phyloP scores from a whole-genome alignment of 2,888 invertebrate genomes.

The Cepaea hortensis region DNA sequence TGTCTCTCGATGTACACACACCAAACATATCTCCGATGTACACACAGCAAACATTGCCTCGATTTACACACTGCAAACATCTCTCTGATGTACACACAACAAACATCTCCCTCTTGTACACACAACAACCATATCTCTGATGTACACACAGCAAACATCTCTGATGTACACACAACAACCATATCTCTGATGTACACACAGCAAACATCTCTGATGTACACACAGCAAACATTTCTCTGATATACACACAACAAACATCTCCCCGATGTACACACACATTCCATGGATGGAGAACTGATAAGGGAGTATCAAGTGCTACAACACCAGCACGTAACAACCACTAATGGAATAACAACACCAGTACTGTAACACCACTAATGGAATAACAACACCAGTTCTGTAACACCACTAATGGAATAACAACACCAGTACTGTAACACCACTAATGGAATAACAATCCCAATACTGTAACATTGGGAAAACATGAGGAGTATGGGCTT shows the following conservation, averaged over 20 bases:
- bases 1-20: neutral
- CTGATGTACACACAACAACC: neutral
- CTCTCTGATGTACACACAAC: neutral
- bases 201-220: neutral
- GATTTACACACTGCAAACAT: neutral
- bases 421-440: no score
- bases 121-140: neutral
- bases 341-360: no score
- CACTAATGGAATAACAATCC: no score
- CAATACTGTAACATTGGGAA: no score
- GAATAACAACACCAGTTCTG: no score
- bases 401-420: no score
- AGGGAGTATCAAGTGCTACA: no score
- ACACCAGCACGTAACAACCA: neutral
- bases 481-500: no score
- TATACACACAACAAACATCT: neutral
- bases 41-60: neutral
- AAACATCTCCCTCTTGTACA: neutral
- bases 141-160: neutral
- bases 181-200: neutral
- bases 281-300: neutral
- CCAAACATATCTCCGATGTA: neutral
- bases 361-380: no score
- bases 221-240: neutral
- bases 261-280: neutral